A percentile compares a stretch with the other conserved stretches of the same genome.
Evolutionary conservation across 1,140 invertebrate species (phyloP).

Genomic region (Olivierus martensii): DNA sequence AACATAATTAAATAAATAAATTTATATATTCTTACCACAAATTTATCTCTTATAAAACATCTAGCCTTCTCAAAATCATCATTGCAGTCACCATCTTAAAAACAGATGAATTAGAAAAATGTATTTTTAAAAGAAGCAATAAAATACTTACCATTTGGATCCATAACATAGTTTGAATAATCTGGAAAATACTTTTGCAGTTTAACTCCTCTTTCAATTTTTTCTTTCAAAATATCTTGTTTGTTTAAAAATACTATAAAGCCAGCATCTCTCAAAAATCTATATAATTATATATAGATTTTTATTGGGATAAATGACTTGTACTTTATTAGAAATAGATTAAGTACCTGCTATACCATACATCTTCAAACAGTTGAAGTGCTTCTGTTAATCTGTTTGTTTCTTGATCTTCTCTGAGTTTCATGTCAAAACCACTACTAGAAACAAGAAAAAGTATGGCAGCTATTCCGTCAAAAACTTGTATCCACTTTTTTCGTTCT

Average conservation of each 20-base stretch:
- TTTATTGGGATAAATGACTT: background rate
- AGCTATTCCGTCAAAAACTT: conserved; percentile 66
- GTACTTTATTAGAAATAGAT: conserved; percentile 15
- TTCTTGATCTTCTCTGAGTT: conserved; percentile 48
- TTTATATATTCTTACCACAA: conserved; percentile 34
- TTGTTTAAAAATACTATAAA: conserved; percentile 70
- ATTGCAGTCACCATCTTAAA: conserved; percentile 27
- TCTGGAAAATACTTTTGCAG: conserved; percentile 50
- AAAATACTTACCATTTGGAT: conserved; percentile 19
- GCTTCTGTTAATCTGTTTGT: conserved; percentile 57
- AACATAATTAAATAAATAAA: background rate
- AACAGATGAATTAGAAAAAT: conserved; percentile 29
- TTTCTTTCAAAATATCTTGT: conserved; percentile 57
- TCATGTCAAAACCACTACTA: conserved; percentile 60
- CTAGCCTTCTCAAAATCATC: conserved; percentile 49
- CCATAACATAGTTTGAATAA: conserved; percentile 35
- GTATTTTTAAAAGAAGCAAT: too few relatives aligned
- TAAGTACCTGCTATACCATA: conserved; percentile 55
- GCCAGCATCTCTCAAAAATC: conserved; percentile 54
- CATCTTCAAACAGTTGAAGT: conserved; percentile 52
- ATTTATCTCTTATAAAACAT: conserved; percentile 49
- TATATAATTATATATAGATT: conserved; percentile 20
- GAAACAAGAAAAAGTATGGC: conserved; percentile 64
- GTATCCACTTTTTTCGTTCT: conserved; percentile 67
- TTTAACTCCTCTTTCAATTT: conserved; percentile 46